Percentiles rank a stretch among this genome's conserved stretches.
phyloP scores from a whole-genome alignment of 2,888 invertebrate genomes.

The Tetramorium bicarinatum region DNA sequence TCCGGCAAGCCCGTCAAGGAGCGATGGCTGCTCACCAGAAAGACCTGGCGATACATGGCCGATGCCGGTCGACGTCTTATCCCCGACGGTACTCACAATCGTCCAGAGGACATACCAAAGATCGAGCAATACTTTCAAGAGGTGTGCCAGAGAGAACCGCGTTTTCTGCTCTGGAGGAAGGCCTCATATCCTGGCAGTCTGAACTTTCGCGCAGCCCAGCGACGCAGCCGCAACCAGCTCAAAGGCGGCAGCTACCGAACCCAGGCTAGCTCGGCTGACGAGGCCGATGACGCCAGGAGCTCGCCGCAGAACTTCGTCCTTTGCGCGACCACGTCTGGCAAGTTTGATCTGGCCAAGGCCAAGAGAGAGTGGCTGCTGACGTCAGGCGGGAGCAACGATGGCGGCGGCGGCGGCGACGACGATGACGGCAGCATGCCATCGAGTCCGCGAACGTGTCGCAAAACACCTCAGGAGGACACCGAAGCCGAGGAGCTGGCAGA shows the following conservation, averaged over 20 bases:
- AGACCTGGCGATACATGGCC: slow-evolving; percentile 97
- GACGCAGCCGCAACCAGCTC: slow-evolving; percentile 87
- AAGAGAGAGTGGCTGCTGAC: slow-evolving; percentile 90
- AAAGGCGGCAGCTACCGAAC: slow-evolving; percentile 91
- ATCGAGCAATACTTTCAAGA: slow-evolving; percentile 95
- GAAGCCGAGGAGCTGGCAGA: slow-evolving; percentile 89
- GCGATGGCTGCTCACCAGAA: slow-evolving; percentile 95
- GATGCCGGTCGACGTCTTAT: slow-evolving; percentile 95
- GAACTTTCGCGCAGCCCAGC: slow-evolving; percentile 87
- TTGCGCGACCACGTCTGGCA: slow-evolving; percentile 88
- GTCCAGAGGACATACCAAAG: slow-evolving; percentile 92
- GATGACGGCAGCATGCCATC: slow-evolving; percentile 80
- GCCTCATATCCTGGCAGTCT: slow-evolving; percentile 92
- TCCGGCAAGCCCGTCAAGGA: slow-evolving; percentile 90
- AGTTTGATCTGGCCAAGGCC: slow-evolving; percentile 90
- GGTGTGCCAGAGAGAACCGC: slow-evolving; percentile 92
- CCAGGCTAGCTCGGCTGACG: slow-evolving; percentile 90
- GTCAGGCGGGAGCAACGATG: slow-evolving; percentile 58
- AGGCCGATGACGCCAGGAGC: slow-evolving; percentile 87
- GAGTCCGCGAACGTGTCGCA: slow-evolving; percentile 78
- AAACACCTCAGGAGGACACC: slow-evolving; percentile 82
- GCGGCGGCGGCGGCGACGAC: slow-evolving; percentile 41
- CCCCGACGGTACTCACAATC: slow-evolving; percentile 92
- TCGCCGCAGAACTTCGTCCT: slow-evolving; percentile 80
- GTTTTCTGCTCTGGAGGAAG: slow-evolving; percentile 94